Percentiles rank a stretch among this genome's conserved stretches.
Conservation (phyloP, 2,888 invertebrate genomes). For the Caenorhabditis zanzibari region DNA sequence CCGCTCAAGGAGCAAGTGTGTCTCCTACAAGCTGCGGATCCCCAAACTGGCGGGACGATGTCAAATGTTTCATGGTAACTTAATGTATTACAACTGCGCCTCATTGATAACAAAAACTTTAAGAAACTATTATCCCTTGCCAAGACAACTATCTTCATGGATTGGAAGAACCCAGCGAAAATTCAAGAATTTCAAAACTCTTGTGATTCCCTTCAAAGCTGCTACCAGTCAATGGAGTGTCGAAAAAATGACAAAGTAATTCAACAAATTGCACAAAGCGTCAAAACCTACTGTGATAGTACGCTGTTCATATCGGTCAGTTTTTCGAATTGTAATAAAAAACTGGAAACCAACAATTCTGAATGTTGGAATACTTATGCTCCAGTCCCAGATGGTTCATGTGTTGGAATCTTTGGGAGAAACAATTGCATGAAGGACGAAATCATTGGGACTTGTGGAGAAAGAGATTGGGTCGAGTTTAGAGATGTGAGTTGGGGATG, state of each 20-base stretch:
- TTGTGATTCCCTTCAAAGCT: slow-evolving; percentile 2
- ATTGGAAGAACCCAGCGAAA: neutral
- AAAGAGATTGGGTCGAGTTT: slow-evolving; percentile 28
- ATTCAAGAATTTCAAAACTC: neutral
- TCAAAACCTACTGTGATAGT: slow-evolving; percentile 23
- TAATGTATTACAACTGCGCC: neutral
- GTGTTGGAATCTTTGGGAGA: slow-evolving; percentile 27
- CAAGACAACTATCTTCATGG: slow-evolving; percentile 14
- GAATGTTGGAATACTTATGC: slow-evolving; percentile 15
- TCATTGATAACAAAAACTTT: neutral
- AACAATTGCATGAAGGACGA: slow-evolving; percentile 31
- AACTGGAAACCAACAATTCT: slow-evolving; percentile 19
- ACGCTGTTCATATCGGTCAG: neutral
- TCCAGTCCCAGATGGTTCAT: slow-evolving; percentile 15
- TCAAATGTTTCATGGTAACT: slow-evolving; percentile 8
- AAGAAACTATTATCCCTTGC: slow-evolving; percentile 18
- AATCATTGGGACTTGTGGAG: slow-evolving; percentile 34
- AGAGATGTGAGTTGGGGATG: slow-evolving; percentile 18
- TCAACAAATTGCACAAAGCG: neutral
- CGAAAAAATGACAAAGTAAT: neutral
- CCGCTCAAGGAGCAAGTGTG: slow-evolving; percentile 22
- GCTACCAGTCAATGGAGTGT: slow-evolving; percentile 3
- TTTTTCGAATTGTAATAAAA: slow-evolving; percentile 3
- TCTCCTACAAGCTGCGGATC: neutral
- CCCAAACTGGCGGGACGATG: neutral